phyloP scores from a whole-genome alignment of 2,113 vertebrate genomes.

The Sceloporus tristichus region DNA sequence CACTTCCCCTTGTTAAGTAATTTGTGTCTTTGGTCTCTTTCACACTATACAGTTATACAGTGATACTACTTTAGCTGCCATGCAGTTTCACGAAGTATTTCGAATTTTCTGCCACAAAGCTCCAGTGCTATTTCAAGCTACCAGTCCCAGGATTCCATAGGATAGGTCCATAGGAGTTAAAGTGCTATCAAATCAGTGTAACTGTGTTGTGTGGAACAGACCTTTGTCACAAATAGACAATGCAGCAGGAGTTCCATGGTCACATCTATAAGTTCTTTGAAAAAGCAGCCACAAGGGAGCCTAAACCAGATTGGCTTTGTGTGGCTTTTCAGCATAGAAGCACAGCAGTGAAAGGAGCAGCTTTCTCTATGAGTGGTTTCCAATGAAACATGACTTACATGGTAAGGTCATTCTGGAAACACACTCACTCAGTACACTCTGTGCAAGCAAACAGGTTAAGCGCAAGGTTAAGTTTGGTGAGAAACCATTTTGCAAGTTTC shows the following conservation, averaged over 20 bases:
- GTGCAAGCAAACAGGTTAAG: neutral
- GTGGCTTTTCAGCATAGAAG: neutral
- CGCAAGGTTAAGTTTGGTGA: neutral
- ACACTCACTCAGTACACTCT: neutral
- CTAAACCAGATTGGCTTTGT: neutral
- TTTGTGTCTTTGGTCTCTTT: neutral
- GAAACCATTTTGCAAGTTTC: neutral
- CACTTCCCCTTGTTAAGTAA: neutral
- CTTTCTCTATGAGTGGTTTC: neutral
- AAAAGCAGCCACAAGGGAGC: neutral
- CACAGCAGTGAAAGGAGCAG: neutral
- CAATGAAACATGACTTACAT: neutral
- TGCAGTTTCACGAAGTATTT: no score
- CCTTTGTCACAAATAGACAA: neutral
- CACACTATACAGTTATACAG: no score
- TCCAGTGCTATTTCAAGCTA: neutral
- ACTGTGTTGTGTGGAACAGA: no score
- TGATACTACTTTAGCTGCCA: no score
- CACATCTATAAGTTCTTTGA: neutral
- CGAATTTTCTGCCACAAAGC: no score
- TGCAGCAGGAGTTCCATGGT: neutral
- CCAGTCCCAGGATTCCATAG: no score
- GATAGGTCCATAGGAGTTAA: no score
- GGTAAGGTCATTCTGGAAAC: neutral
- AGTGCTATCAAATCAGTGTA: no score